These are phyloP conservation scores for Actinia equina DNA, from an alignment of 64 coral and sea anemone genomes.

Conservation along the genomic window DNA sequence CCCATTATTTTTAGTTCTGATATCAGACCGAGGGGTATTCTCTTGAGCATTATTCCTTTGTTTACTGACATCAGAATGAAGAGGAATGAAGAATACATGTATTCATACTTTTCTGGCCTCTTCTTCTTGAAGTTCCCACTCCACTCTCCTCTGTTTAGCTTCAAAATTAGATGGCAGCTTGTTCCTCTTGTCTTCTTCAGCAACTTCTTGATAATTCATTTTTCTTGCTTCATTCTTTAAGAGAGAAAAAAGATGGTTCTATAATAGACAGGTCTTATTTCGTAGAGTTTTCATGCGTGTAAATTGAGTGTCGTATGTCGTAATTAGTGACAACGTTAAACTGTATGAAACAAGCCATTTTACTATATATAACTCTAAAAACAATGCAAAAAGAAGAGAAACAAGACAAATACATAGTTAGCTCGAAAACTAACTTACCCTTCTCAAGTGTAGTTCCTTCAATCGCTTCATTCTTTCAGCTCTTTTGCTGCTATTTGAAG, in stretches of 20 bases:
- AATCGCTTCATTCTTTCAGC: constrained; percentile 88
- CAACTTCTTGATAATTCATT: constrained; percentile 94
- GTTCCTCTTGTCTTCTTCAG: constrained; percentile 88
- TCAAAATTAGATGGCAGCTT: constrained; percentile 97
- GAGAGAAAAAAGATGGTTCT: not conserved
- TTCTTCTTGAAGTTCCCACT: constrained; percentile 92
- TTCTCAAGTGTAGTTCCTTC: constrained; percentile 81
- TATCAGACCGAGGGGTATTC: not conserved
- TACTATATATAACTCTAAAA: not conserved
- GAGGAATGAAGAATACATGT: not conserved
- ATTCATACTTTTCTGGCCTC: constrained; percentile 70
- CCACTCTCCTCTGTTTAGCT: constrained; percentile 76
- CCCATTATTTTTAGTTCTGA: no score
- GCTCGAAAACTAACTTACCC: constrained; percentile 20
- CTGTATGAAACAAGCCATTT: no score
- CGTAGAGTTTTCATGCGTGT: no score
- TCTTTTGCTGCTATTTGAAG: constrained; percentile 54
- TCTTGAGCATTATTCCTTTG: not conserved
- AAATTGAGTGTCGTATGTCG: no score
- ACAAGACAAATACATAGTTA: not conserved
- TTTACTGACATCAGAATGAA: not conserved
- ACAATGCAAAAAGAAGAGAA: not conserved
- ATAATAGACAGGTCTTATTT: no score
- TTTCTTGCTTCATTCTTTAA: constrained; percentile 95
- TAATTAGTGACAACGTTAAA: no score